Percentiles rank a stretch among this genome's conserved stretches.
Conservation (phyloP, 2,888 invertebrate species). For the Brenthis ino region DNA sequence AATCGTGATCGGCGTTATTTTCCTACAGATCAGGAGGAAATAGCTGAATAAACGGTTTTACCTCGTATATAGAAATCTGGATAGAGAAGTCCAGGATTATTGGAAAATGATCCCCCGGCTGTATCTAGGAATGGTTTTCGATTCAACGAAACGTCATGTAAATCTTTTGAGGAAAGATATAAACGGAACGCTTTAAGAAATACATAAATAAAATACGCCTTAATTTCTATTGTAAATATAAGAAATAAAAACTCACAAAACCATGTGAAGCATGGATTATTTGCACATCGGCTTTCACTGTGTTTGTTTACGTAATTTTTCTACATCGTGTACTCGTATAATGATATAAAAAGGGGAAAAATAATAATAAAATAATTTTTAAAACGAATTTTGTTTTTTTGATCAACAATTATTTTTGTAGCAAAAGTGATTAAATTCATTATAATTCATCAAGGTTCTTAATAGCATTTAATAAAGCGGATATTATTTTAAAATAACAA, state of each 20-base stretch:
- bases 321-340: slow-evolving; percentile 1
- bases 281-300: slow-evolving; percentile 15
- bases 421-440: no score
- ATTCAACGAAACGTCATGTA: slow-evolving; percentile 55
- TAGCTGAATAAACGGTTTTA: slow-evolving; percentile 35
- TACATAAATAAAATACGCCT: slow-evolving; percentile 46
- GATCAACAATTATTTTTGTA: no score
- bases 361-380: no score
- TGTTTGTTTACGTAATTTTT: slow-evolving; percentile 18
- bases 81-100: slow-evolving; percentile 59
- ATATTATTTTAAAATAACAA: no score
- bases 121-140: slow-evolving; percentile 55
- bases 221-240: slow-evolving; percentile 7
- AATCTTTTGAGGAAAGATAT: slow-evolving; percentile 48
- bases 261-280: slow-evolving; percentile 11
- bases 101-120: slow-evolving; percentile 60
- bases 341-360: background rate
- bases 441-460: no score
- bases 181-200: slow-evolving; percentile 47
- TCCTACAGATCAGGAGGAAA: slow-evolving; percentile 12
- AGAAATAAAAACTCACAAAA: slow-evolving; percentile 2
- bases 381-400: no score
- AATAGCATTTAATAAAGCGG: no score
- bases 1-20: slow-evolving; percentile 13
- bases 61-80: slow-evolving; percentile 47